These are phyloP conservation scores for Digitonthophagus gazella DNA, from an alignment of 2,888 invertebrate genomes.

Conservation along the genomic window DNA sequence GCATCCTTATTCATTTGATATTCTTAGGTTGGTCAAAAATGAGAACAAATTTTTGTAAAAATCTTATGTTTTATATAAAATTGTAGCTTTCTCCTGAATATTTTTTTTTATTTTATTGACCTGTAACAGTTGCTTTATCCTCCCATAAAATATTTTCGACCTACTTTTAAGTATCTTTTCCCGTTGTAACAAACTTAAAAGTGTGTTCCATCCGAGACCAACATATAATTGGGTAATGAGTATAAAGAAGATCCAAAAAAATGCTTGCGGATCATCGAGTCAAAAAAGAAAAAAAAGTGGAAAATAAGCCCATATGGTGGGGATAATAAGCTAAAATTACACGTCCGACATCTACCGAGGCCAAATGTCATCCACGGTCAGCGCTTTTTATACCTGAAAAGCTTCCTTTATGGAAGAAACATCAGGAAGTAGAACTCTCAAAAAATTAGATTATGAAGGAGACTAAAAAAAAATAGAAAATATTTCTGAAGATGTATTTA, in stretches of 20 bases:
- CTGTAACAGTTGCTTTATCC: no score
- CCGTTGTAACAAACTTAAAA: not conserved
- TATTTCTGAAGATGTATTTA: no score
- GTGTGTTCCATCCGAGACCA: not conserved
- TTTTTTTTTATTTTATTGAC: no score
- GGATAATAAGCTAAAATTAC: not conserved
- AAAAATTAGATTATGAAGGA: not conserved
- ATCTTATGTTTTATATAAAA: no score
- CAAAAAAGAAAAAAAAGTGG: not conserved
- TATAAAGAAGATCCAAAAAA: not conserved
- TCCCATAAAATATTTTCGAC: not conserved
- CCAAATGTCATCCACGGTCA: not conserved
- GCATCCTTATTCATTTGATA: no score
- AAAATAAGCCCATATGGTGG: not conserved
- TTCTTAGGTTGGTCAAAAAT: no score
- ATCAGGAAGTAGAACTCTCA: no score
- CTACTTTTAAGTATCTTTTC: not conserved
- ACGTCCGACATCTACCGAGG: not conserved
- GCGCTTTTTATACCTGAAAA: not conserved
- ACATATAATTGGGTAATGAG: not conserved
- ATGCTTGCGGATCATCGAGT: not conserved
- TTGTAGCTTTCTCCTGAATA: no score
- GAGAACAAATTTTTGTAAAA: no score
- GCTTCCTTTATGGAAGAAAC: no score
- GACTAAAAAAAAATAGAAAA: no score